These are phyloP conservation scores for Columba guinea DNA, from an alignment of 2,797 vertebrate genomes.

Conservation along the genomic window DNA sequence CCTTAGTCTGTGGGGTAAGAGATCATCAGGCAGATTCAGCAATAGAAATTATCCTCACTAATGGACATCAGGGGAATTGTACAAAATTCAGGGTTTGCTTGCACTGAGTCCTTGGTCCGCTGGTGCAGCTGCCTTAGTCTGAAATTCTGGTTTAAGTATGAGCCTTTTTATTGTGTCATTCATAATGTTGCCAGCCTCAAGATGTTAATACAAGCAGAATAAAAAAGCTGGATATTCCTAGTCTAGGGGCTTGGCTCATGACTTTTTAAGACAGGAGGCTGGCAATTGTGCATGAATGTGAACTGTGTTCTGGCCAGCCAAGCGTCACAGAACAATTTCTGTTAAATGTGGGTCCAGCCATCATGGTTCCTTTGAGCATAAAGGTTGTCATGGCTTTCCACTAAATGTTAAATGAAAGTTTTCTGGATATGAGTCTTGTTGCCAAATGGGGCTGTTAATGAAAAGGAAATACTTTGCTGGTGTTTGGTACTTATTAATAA, in stretches of 20 bases:
- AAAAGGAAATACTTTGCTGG: not conserved
- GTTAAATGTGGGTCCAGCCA: not conserved
- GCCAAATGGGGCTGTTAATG: not conserved
- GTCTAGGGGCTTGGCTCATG: not conserved
- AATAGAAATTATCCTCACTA: not conserved
- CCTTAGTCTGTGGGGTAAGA: not conserved
- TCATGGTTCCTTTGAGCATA: not conserved
- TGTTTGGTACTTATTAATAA: not conserved
- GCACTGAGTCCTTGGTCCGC: accelerated
- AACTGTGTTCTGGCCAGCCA: not conserved
- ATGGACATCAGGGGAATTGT: accelerated
- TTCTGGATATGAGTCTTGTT: not conserved
- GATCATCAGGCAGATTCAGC: not conserved
- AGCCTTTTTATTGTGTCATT: not conserved
- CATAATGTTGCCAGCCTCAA: not conserved
- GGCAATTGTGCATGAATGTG: not conserved
- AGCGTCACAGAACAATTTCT: not conserved
- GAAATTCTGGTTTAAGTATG: not conserved
- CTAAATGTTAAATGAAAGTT: not conserved
- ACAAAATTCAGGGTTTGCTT: not conserved
- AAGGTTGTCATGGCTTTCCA: not conserved
- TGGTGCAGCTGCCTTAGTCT: not conserved
- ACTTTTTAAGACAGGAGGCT: not conserved
- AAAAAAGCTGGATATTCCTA: not conserved
- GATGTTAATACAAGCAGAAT: not conserved